Percentiles rank a stretch among this genome's conserved stretches.
Evolutionary conservation across 2,113 vertebrate genomes (phyloP).

Genomic region (Montifringilla adamsi): DNA sequence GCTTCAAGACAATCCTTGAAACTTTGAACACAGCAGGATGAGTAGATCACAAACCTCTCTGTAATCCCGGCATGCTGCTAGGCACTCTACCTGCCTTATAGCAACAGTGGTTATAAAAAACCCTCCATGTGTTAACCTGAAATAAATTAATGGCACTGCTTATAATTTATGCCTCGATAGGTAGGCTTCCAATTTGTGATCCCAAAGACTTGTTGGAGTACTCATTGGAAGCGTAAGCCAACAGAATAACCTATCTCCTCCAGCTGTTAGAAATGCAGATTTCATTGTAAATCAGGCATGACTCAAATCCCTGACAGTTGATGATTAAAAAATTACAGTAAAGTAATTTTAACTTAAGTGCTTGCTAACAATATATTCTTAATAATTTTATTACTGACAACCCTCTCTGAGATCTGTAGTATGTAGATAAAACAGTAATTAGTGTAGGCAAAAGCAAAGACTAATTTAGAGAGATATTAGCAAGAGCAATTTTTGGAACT

Average conservation of each 20-base stretch:
- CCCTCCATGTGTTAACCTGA: neutral
- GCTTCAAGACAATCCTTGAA: constrained; percentile 53
- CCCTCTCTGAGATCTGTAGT: neutral
- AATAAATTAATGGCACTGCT: constrained; percentile 38
- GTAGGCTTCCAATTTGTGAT: neutral
- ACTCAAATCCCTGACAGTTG: neutral
- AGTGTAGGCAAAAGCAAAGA: constrained; percentile 43
- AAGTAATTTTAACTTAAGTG: constrained; percentile 27
- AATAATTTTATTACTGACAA: constrained; percentile 32
- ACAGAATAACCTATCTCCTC: neutral
- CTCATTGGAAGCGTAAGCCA: neutral
- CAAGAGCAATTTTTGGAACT: constrained; percentile 7
- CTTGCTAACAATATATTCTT: constrained; percentile 42
- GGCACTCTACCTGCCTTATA: constrained; percentile 30
- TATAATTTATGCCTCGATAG: neutral
- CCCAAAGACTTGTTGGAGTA: neutral
- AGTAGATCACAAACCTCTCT: constrained; percentile 44
- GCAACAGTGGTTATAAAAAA: constrained; percentile 8
- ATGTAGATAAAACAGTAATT: constrained; percentile 41
- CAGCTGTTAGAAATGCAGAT: neutral
- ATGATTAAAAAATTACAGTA: constrained; percentile 54
- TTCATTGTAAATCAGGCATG: constrained; percentile 7
- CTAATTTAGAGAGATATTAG: neutral
- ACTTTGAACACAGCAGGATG: constrained; percentile 68
- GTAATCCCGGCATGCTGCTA: constrained; percentile 7